Conservation (phyloP, 2,113 vertebrate species). For the Pedetes capensis region DNA sequence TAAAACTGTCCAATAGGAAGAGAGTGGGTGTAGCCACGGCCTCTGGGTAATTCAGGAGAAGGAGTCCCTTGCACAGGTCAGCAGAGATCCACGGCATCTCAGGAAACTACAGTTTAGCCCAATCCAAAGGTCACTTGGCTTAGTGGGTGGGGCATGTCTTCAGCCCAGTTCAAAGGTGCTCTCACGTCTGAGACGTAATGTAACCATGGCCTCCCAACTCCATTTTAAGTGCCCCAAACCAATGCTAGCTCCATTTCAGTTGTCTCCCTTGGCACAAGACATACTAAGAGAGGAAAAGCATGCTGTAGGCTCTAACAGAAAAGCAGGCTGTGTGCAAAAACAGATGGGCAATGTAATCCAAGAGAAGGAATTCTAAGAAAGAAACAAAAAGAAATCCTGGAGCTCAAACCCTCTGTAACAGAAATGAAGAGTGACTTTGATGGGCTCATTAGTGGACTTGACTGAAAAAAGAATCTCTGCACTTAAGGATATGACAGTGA, state of each 20-base stretch:
- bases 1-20: not conserved
- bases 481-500: too few relatives aligned
- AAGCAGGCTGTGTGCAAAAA: not conserved
- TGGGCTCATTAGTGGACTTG: too few relatives aligned
- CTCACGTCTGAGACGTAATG: not conserved
- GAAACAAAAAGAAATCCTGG: too few relatives aligned
- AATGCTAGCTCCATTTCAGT: not conserved
- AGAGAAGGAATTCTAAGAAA: too few relatives aligned
- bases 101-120: not conserved
- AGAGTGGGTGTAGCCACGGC: too few relatives aligned
- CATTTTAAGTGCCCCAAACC: not conserved
- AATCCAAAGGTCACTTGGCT: not conserved
- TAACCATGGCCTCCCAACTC: not conserved
- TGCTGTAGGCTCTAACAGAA: not conserved
- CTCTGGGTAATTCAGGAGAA: not conserved
- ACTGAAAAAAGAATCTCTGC: too few relatives aligned
- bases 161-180: not conserved
- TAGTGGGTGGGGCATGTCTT: not conserved
- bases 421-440: too few relatives aligned
- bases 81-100: not conserved
- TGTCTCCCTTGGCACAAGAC: not conserved
- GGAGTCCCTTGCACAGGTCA: not conserved
- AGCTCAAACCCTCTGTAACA: too few relatives aligned
- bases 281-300: not conserved
- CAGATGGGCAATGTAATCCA: not conserved